A percentile compares a stretch with the other conserved stretches of the same genome.
Evolutionary conservation across 2,888 invertebrate genomes (phyloP).

Genomic region (Isoperla grammatica): DNA sequence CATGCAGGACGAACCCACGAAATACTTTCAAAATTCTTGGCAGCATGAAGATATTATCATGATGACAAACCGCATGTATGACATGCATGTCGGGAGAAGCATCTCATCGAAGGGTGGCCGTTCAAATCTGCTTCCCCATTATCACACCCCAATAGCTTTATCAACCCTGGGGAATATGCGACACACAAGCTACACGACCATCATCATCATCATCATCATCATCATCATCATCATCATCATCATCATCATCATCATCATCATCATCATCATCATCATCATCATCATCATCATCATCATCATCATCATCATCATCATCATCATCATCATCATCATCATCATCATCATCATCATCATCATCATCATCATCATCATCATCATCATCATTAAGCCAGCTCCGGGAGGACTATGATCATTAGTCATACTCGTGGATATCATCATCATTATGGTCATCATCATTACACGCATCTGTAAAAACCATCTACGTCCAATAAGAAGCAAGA

Average conservation of each 20-base stretch:
- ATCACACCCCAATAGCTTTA: no score
- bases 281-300: slow-evolving; percentile 1
- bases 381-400: background rate
- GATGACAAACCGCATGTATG: no score
- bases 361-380: slow-evolving; percentile 19
- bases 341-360: slow-evolving; percentile 5
- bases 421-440: slow-evolving; percentile 17
- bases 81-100: no score
- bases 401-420: slow-evolving; percentile 14
- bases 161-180: no score
- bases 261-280: slow-evolving; percentile 21
- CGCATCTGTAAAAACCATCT: slow-evolving; percentile 1
- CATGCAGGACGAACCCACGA: no score
- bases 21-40: no score
- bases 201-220: slow-evolving; percentile 12
- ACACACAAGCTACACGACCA: background rate
- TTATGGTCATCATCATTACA: slow-evolving; percentile 24
- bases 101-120: no score
- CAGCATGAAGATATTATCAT: no score
- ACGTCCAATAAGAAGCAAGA: slow-evolving; percentile 12
- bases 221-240: slow-evolving; percentile 17
- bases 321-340: slow-evolving; percentile 16
- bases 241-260: no score
- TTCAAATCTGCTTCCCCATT: no score
- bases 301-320: slow-evolving; percentile 25